Evolutionary conservation across 2,888 invertebrate genomes (phyloP), one percentile per base, ranked within the genome.

Genomic region (Ochropacha duplaris): DNA sequence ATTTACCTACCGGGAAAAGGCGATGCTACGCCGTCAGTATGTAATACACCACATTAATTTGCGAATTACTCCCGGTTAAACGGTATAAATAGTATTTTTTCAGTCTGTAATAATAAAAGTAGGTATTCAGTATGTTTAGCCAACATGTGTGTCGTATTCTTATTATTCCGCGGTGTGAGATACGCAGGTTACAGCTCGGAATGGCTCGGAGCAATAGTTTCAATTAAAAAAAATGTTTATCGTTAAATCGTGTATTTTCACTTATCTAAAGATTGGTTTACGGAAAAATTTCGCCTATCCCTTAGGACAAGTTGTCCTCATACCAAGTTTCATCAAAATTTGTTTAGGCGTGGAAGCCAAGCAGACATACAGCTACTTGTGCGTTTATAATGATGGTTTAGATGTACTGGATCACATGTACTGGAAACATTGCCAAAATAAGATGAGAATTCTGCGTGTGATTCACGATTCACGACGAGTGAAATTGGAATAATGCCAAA

Each of bases 401-500:
- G n/a, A n/a, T n/a, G n/a, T n/a, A n/a, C n/a, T n/a, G n/a, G n/a
- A n/a, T n/a, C n/a, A n/a, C n/a, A 66, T 65, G 65, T 19, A 44
- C 19, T 51, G 61, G 64, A 64, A 65, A 69, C 75, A 77, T 76
- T 88, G 90, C 91, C 90, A 91, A 92, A 90, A 83, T 68, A 69
- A 87, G 83, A 79, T 76, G 70, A 80, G 79, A 80, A 84, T 83
- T 84, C 75, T 84, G 79, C 79, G 83, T 74, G 84, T 86, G 84
- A 89, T 81, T 86, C 84, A 84, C 78, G 84, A 89, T 81, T 86
- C 84, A 84, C 78, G 74, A 60, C 55, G 62, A 57, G 72, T 69
- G 76, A 81, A 79, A 78, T 89, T 92, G 92, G 92, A 88, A 67
- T 67, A 72, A 61, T 72, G 92, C 92, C 92, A 90, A 85, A 77